Evolutionary conservation across 2,888 invertebrate genomes (phyloP), one percentile per base, ranked within the genome.

Genomic region (Ligdia adustata): DNA sequence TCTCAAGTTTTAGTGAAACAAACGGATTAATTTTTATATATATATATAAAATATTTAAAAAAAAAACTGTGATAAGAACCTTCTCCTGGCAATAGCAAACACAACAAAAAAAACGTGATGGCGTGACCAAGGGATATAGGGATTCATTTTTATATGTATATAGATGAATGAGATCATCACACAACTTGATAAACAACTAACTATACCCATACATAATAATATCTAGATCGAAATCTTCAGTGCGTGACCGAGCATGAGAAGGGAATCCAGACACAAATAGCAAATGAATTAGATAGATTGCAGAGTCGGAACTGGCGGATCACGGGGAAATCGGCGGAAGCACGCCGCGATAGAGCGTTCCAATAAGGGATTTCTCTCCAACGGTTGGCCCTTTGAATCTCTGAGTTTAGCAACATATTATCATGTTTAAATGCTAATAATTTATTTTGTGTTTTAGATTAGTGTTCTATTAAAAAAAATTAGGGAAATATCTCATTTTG

Each of bases 251-350:
- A 31, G 56, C 45, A 57, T 60, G 57, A 55, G 55, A 60, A 60
- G 57, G 57, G 55, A 60, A 60, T 45, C 41, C 53, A 48, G 47
- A 32, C 43, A 53, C 51, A 63, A 62, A 61, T 60, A 64, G 60
- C 57, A 61, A 61, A 60, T 57, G 62, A 60, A 66, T 66, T 62
- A 60, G 53, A 53, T 60, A 27, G 46, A 52, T 44, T 7, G 14
- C 3, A 13, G 33, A 35, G 40, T 32, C 52, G 49, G 55, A 54
- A 48, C 50, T 55, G 47, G 49, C 56, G 53, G 56, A 45, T 47
- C 41, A 48, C 39, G 57, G 71, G 60, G 72, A 76, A 76, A 74
- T 72, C 67, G 51, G 43, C 71, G 71, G 69, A 76, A 72, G 54
- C 59, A 62, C 51, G 72, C 57, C 57, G 60, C 60, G 57, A 42